Base-by-base conservation (phyloP, 2,888 invertebrate genomes). In the Dryocosmus kuriphilus region DNA sequence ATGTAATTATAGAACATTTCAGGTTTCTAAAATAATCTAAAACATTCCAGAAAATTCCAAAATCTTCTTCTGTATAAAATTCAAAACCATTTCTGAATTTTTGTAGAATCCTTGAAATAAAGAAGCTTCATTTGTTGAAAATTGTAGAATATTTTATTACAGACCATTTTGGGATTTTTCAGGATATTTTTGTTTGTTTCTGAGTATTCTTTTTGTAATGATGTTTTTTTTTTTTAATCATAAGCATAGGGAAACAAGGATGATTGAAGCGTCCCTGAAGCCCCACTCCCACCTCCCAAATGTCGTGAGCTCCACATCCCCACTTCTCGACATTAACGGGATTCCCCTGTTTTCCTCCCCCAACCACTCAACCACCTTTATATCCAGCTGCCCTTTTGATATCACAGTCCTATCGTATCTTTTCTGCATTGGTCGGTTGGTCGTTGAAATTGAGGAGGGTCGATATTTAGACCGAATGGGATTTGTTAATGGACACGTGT, bases 351-450 rank as follows among this genome's bases (percentile, higher is more conserved):
- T 0, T 9, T 9, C n/a, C 65, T 14, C n/a, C 41, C 24, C 46
- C 30, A 30, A n/a, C 71, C 57, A 22, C 57, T 24, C 51, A 8
- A n/a, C 51, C 51, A 51, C 51, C 67, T 67, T 38, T 46, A 41
- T 24, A 19, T 71, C 46, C 46, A 71, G 46, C 67, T 67, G 38
- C 51, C 71, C 71, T 71, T 71, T 71, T 46, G 67, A 46, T 51
- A 71, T 46, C 30, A 71, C 71, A 9, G 30, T 9, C 30, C 46
- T 27, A 46, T 46, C 71, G 1, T 27, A 51, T 51, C 71, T 46
- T 51, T 51, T n/a, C 30, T 71, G 51, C 30, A 46, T n/a, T 71
- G 46, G 19, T 51, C 30, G 14, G 46, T 71, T 51, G 51, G 51
- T 71, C 46, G 51, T n/a, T n/a, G 11, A 46, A 51, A 71, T 71